phyloP scores from a whole-genome alignment of 2,888 invertebrate genomes.

The Poecilus cupreus region DNA sequence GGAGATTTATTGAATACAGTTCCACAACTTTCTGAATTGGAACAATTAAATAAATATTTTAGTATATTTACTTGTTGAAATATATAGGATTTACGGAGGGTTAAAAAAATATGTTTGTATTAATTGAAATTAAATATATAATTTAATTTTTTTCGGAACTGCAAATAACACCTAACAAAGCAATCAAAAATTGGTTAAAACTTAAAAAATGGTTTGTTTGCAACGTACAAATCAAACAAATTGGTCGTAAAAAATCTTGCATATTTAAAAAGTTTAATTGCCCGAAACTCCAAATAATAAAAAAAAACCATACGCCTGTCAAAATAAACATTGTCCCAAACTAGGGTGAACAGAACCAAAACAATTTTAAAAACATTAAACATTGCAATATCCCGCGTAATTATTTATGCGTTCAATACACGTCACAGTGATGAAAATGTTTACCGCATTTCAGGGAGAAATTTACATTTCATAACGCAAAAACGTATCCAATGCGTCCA shows the following conservation, averaged over 20 bases:
- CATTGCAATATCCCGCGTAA: background rate
- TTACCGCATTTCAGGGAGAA: background rate
- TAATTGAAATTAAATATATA: background rate
- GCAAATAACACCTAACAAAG: background rate
- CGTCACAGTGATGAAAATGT: constrained; percentile 23
- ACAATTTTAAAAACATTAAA: constrained; percentile 22
- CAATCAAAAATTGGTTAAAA: background rate
- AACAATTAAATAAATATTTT: too few relatives aligned
- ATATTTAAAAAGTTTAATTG: constrained; percentile 4
- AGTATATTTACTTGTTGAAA: background rate
- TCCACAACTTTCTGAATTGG: too few relatives aligned
- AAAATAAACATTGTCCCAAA: background rate
- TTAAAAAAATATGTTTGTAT: background rate
- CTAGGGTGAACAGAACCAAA: background rate
- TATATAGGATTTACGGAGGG: background rate
- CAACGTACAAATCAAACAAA: background rate
- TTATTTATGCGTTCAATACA: constrained; percentile 36
- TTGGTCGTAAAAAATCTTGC: too few relatives aligned
- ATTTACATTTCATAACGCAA: constrained; percentile 26
- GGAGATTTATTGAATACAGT: too few relatives aligned
- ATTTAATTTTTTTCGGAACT: background rate
- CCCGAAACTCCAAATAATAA: background rate
- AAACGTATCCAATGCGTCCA: constrained; percentile 21
- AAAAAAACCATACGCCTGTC: background rate
- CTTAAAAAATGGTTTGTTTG: background rate